A percentile compares a stretch with the other conserved stretches of the same genome.
phyloP scores from a whole-genome alignment of 2,113 vertebrate genomes.

The Toxostoma redivivum region DNA sequence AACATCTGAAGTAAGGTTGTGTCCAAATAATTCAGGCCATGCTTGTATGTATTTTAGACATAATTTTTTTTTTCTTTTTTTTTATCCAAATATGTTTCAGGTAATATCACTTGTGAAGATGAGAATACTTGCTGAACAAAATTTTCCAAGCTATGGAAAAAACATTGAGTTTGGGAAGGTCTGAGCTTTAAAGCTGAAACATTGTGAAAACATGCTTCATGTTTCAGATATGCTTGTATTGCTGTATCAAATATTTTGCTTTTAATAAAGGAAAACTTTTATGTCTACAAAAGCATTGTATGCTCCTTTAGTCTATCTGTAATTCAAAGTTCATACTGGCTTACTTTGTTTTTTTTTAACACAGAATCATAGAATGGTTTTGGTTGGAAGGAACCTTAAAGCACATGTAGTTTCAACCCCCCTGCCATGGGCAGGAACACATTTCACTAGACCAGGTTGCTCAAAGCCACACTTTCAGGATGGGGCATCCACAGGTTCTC shows the following conservation, averaged over 20 bases:
- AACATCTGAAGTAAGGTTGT: not conserved
- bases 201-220: not conserved
- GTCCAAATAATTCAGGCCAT: not conserved
- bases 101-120: not conserved
- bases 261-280: not conserved
- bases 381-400: not conserved
- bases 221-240: not conserved
- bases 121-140: not conserved
- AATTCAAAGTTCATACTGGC: not conserved
- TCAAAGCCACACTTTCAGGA: not conserved
- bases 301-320: not conserved
- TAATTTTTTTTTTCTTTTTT: too few relatives aligned
- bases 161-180: not conserved
- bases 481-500: not conserved
- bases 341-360: not conserved
- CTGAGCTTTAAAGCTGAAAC: not conserved
- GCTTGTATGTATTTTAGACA: not conserved
- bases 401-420: not conserved
- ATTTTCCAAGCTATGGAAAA: not conserved
- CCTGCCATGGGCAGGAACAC: rapidly evolving
- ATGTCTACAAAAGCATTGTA: not conserved
- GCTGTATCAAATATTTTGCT: not conserved
- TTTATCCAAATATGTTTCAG: not conserved
- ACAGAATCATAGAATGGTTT: not conserved
- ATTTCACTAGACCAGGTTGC: not conserved